Conservation (phyloP, 2,797 vertebrate species). For the Pseudochromis fuscus region DNA sequence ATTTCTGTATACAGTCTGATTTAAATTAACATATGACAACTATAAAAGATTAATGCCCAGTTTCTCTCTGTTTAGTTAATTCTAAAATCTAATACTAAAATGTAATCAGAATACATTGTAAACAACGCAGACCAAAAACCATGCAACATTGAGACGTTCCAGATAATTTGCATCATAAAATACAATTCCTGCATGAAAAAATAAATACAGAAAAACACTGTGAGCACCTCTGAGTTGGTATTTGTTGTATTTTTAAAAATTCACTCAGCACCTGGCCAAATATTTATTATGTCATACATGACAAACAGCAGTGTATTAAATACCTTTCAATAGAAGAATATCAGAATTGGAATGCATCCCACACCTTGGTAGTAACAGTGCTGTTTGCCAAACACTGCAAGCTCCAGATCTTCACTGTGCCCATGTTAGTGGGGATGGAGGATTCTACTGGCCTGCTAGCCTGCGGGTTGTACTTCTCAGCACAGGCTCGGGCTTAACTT, state of each 20-base stretch:
- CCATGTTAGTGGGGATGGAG: conserved; percentile 24
- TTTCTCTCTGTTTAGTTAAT: neutral
- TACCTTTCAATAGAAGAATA: conserved; percentile 81
- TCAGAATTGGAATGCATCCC: conserved; percentile 78
- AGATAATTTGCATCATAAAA: conserved; percentile 43
- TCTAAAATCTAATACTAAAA: neutral
- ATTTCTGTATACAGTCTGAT: no score
- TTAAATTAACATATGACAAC: no score
- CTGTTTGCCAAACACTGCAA: conserved; percentile 56
- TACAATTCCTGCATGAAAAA: conserved; percentile 42
- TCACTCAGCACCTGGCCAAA: conserved; percentile 49
- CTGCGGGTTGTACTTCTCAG: conserved; percentile 29
- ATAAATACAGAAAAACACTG: conserved; percentile 36
- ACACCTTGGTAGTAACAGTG: conserved; percentile 57
- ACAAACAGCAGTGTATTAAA: conserved; percentile 78
- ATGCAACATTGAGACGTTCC: conserved; percentile 49
- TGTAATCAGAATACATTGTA: conserved; percentile 21
- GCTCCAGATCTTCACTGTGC: conserved; percentile 43
- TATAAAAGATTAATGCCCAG: neutral
- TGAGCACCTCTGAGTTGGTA: conserved; percentile 56
- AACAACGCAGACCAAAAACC: conserved; percentile 22
- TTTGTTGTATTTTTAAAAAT: conserved; percentile 29
- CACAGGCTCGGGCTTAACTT: conserved; percentile 16
- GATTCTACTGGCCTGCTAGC: conserved; percentile 23
- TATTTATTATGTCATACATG: conserved; percentile 51